Evolutionary conservation across 2,113 vertebrate genomes (phyloP).

Genomic region (Physeter macrocephalus): DNA sequence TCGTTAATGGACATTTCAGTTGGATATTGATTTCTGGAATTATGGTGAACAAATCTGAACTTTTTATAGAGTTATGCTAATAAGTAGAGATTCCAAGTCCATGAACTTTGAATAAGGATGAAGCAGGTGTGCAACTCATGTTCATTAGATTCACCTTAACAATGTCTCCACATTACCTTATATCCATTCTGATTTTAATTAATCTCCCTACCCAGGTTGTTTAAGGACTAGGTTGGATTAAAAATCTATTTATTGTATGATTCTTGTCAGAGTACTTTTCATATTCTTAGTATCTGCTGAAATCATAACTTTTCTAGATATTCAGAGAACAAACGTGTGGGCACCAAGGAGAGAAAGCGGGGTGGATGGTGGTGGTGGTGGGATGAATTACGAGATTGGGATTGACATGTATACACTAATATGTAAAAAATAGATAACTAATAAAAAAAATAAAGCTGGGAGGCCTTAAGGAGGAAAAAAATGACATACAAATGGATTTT

Average conservation of each 20-base stretch:
- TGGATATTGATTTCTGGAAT: background rate
- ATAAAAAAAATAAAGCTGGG: too few species aligned
- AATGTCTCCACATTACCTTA: background rate
- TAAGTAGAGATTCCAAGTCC: background rate
- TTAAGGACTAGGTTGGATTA: background rate
- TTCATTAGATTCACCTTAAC: background rate
- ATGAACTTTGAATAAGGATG: background rate
- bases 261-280: background rate
- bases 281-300: background rate
- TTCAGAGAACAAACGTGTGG: background rate
- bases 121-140: rapidly evolving
- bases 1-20: background rate
- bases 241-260: background rate
- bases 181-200: background rate
- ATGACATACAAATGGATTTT: background rate
- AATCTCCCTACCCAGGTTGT: background rate
- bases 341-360: too few species aligned
- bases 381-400: too few species aligned
- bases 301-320: background rate
- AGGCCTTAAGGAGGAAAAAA: background rate
- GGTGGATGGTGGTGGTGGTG: too few species aligned
- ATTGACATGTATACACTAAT: too few species aligned
- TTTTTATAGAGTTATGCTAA: background rate
- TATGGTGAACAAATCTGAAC: background rate
- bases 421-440: too few species aligned